Percentiles rank a stretch among this genome's conserved stretches.
Evolutionary conservation across 64 coral and sea anemone species (phyloP).

Genomic region (Acropora tenuis): DNA sequence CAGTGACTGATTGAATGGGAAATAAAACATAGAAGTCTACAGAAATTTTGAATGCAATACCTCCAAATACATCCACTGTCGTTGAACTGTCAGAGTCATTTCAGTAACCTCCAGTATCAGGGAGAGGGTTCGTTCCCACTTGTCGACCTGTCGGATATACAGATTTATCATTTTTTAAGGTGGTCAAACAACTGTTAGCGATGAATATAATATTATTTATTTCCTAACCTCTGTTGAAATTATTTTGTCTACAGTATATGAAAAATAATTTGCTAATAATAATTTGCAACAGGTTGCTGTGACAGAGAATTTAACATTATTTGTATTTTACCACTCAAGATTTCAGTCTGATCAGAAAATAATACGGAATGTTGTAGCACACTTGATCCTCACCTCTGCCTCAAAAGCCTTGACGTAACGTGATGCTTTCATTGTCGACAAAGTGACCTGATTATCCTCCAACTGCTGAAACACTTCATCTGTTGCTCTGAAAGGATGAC

Average conservation of each 20-base stretch:
- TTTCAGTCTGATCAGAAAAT: too few relatives aligned
- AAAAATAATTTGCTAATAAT: too few relatives aligned
- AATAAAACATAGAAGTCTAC: too few relatives aligned
- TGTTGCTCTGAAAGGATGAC: slow-evolving; percentile 66
- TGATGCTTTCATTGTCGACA: slow-evolving; percentile 98
- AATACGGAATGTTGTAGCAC: not conserved
- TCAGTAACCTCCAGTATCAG: slow-evolving; percentile 98
- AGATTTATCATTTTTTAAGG: too few relatives aligned
- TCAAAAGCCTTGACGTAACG: slow-evolving; percentile 99
- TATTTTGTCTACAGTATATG: too few relatives aligned
- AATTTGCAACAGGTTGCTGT: too few relatives aligned
- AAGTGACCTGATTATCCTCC: slow-evolving; percentile 99
- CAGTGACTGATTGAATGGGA: too few relatives aligned
- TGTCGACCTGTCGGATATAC: slow-evolving; percentile 72
- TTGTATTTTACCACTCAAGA: too few relatives aligned
- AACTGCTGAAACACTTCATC: slow-evolving; percentile 96
- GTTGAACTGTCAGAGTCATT: slow-evolving; percentile 96
- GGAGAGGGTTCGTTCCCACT: slow-evolving; percentile 98
- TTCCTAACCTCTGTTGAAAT: not conserved
- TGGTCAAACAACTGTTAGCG: too few relatives aligned
- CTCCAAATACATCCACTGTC: slow-evolving; percentile 99
- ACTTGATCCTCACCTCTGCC: slow-evolving; percentile 67
- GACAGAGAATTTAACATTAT: not conserved
- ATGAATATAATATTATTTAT: not conserved
- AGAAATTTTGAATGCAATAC: slow-evolving; percentile 4